phyloP scores from a whole-genome alignment of 2,113 vertebrate genomes.

The Cyprinus carpio region DNA sequence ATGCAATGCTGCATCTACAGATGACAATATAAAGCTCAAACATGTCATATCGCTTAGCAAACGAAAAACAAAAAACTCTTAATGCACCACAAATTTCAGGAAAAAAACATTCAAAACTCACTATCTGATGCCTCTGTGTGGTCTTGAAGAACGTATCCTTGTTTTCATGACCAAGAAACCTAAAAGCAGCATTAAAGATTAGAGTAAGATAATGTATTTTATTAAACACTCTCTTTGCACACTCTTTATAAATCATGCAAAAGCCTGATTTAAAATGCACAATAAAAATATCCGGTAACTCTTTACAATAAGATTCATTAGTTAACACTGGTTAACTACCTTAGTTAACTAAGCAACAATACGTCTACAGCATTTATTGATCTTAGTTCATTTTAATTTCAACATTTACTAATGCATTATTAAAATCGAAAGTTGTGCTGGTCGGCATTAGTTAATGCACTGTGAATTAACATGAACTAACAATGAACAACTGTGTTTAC shows the following conservation, averaged over 20 bases:
- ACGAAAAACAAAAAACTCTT: background rate
- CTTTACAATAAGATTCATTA: too few relatives aligned
- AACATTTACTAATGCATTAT: too few relatives aligned
- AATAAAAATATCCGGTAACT: background rate
- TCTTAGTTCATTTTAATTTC: too few relatives aligned
- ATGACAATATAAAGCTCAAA: background rate
- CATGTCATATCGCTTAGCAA: background rate
- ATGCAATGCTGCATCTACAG: background rate
- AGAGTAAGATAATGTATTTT: background rate
- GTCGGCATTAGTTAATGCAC: too few relatives aligned
- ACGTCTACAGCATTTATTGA: too few relatives aligned
- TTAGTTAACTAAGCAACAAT: too few relatives aligned
- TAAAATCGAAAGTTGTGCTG: too few relatives aligned
- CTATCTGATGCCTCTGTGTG: constrained; percentile 76
- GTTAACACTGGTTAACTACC: too few relatives aligned
- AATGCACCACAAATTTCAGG: too few relatives aligned
- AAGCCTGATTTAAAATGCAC: background rate
- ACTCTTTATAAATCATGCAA: background rate
- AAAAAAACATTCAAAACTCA: constrained; percentile 64
- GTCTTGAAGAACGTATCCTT: constrained; percentile 75
- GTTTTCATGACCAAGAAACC: constrained; percentile 76
- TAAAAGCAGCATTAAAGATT: constrained; percentile 53
- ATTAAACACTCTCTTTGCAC: background rate
- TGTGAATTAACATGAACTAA: too few relatives aligned
- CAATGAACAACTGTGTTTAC: too few relatives aligned